Evolutionary conservation across 2,888 invertebrate genomes (phyloP), one percentile per base, ranked within the genome.

Genomic region (Gnatocerus cornutus): DNA sequence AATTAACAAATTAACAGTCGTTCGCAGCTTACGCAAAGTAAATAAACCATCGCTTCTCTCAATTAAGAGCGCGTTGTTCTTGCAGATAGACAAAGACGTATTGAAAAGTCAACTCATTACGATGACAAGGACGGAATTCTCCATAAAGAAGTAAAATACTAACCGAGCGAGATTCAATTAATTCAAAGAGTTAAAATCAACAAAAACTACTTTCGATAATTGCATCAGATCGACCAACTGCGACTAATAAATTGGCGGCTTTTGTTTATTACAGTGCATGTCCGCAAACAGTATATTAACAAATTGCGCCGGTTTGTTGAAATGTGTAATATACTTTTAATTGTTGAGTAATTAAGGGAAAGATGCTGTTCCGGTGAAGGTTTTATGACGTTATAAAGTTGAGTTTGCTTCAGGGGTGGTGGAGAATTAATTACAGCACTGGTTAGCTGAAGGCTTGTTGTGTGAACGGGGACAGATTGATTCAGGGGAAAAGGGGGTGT

Each of bases 1-100:
- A 81, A 81, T 81, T 80, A 81, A 78, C 80, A 80, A 81, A 81
- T 81, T 80, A 79, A 77, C 76, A 71, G 69, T 72, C 70, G 63
- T 71, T 62, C 59, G 64, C 41, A 39, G 69, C 69, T 69, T 71
- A 61, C 74, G 71, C 75, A 76, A 74, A 75, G 74, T 71, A 73
- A 73, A 76, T 74, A 68, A 73, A 73, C 73, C 64, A 74, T 58
- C 16, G 37, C 68, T 21, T 21, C 63, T 70, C 72, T 72, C 68
- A 69, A 74, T 70, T 71, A 73, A 71, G 70, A 73, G 27, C 56
- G 8, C 12, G 12, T 6, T 27, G 8, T n/a, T 16, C 27, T 21
- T 27, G 14, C 41, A 10, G 10, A 30, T 30, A 62, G 50, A 62
- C 62, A 50, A 62, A 50, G 62, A 62, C 16, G 7, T 41, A 41